Base-by-base conservation (phyloP, 1,140 invertebrate genomes). In the Drosophila melanogaster region DNA sequence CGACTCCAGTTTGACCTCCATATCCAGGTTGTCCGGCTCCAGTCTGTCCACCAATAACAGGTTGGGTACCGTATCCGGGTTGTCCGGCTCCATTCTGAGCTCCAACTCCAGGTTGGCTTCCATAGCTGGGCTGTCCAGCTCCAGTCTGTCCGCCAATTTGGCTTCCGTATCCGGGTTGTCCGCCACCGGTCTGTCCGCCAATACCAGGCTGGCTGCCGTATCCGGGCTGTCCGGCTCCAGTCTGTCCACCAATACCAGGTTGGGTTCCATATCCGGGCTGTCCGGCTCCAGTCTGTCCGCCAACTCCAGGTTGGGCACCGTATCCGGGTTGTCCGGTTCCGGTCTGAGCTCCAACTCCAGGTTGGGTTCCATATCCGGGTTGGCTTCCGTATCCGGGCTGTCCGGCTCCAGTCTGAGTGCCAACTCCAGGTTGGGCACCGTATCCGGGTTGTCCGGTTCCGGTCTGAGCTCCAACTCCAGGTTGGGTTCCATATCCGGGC, bases 81-180 rank as follows among this genome's bases (percentile, higher is more conserved):
- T 58, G 41, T 10, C 30, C 17, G 0, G 57, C 64, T 1, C 65
- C 76, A 14, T 38, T 69, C 17, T 58, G 62, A 4, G 38, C 49
- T 0, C 51, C 49, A 41, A n/a, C 8, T 10, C 54, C 61, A 1
- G 43, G 41, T 2, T 64, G 61, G 5, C 8, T n/a, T 57, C 55
- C 55, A 12, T n/a, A 49, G 11, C 60, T 55, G 0, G 49, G 49
- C 33, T 77, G 61, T 10, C 58, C 53, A 1, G 37, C 54, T 4
- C 50, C 41, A 4, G 17, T 10, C 11, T 72, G 71, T 22, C 46
- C 44, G 8, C 69, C 78, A 46, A 51, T 3, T 3, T 64, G 76
- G 0, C 10, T 10, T 22, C 75, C 75, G 0, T 4, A 19, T n/a
- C 56, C 58, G 11, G 56, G 50, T 24, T 54, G 38, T 19, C 41